Percentiles rank a stretch among this genome's conserved stretches.
These are phyloP conservation scores for Nephrocerus scutellatus DNA, from an alignment of 2,888 invertebrate species.

Conservation along the genomic window DNA sequence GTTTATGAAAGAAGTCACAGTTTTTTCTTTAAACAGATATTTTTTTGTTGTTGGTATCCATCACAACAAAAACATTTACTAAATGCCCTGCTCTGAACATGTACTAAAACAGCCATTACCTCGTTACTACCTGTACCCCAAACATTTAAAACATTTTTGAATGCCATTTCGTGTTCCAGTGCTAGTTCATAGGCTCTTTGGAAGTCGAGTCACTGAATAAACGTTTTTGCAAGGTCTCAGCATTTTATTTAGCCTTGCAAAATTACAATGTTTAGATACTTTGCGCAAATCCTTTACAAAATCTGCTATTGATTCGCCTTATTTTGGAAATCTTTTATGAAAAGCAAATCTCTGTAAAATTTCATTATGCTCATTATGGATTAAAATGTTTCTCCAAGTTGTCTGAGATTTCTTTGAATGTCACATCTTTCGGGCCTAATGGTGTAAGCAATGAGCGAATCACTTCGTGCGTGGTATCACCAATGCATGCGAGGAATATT, in stretches of 20 bases:
- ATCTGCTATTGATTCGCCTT: slow-evolving; percentile 6
- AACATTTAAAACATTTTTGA: slow-evolving; percentile 2
- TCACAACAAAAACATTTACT: slow-evolving; percentile 2
- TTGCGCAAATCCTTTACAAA: slow-evolving; percentile 6
- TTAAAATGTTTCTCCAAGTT: too few relatives aligned
- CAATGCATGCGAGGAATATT: slow-evolving; percentile 8
- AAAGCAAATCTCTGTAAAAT: slow-evolving; percentile 2
- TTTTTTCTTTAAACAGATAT: slow-evolving; percentile 3
- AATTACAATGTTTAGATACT: slow-evolving; percentile 5
- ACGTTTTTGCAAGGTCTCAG: slow-evolving; percentile 4
- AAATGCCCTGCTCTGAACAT: not conserved
- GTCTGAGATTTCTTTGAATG: slow-evolving; percentile 4
- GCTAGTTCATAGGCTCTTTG: slow-evolving; percentile 2
- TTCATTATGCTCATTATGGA: slow-evolving; percentile 9
- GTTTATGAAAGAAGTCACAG: slow-evolving; percentile 5
- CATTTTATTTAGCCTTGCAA: slow-evolving; percentile 5
- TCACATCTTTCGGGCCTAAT: slow-evolving; percentile 7
- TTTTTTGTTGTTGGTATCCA: not conserved
- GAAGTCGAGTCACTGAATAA: slow-evolving; percentile 4
- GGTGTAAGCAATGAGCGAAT: slow-evolving; percentile 6
- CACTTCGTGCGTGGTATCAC: slow-evolving; percentile 5
- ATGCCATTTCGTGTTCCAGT: slow-evolving; percentile 1
- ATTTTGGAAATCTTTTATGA: slow-evolving; percentile 5
- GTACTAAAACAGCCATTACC: not conserved
- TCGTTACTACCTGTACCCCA: slow-evolving; percentile 5